These are phyloP conservation scores for Nomada fucata DNA, from an alignment of 2,888 invertebrate genomes.

Conservation along the genomic window DNA sequence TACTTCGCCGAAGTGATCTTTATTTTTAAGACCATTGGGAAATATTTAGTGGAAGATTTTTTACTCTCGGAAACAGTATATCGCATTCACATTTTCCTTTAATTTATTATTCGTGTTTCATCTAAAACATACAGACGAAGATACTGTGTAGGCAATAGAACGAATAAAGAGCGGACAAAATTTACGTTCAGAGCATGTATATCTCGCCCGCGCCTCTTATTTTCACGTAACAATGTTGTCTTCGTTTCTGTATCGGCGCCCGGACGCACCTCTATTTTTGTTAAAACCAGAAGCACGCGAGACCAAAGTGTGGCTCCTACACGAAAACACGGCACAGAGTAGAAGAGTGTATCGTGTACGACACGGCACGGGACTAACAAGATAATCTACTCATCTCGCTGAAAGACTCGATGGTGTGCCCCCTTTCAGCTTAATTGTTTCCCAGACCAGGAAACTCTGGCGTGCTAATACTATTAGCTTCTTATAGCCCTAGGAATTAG, in stretches of 20 bases:
- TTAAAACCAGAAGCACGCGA: background rate
- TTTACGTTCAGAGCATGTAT: no score
- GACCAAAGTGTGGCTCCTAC: constrained; percentile 9
- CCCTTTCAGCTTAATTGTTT: constrained; percentile 73
- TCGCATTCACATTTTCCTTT: no score
- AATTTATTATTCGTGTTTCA: no score
- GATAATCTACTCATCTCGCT: constrained; percentile 69
- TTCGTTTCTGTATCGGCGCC: background rate
- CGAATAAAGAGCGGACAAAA: no score
- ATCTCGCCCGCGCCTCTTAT: background rate
- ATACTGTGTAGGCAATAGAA: no score
- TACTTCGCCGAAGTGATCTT: no score
- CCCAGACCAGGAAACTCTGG: constrained; percentile 49
- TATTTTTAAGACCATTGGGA: no score
- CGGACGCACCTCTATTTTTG: background rate
- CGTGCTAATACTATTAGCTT: constrained; percentile 69
- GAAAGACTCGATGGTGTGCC: constrained; percentile 66
- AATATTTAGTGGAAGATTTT: no score
- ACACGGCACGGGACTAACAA: constrained; percentile 58
- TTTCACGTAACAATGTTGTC: constrained; percentile 18
- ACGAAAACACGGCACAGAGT: constrained; percentile 33
- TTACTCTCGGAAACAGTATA: no score
- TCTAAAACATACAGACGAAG: no score
- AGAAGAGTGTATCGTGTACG: constrained; percentile 43
- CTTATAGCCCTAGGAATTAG: constrained; percentile 68